A percentile compares a stretch with the other conserved stretches of the same genome.
Conservation (phyloP, 2,888 invertebrate species). For the Stegophylla sp. region DNA sequence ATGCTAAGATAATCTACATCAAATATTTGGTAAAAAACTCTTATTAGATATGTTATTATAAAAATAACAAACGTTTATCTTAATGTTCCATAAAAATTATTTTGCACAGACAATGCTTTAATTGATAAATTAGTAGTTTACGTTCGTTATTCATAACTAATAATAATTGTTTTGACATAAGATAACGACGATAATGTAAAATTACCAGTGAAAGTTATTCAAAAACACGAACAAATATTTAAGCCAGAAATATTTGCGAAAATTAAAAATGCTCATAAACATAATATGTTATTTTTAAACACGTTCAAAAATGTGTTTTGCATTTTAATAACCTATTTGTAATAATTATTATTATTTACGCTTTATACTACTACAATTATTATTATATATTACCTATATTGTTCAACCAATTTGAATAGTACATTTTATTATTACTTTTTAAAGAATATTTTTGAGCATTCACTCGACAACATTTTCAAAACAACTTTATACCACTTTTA, state of each 20-base stretch:
- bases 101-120: background rate
- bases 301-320: background rate
- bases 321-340: background rate
- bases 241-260: conserved; percentile 2
- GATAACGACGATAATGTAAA: background rate
- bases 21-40: no score
- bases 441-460: no score
- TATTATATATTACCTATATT: background rate
- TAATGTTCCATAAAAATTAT: background rate
- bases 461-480: no score
- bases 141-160: background rate
- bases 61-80: no score
- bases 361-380: background rate
- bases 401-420: no score
- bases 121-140: background rate
- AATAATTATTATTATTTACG: background rate
- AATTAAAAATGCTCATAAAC: conserved; percentile 20
- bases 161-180: background rate
- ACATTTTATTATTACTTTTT: no score
- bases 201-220: conserved; percentile 21
- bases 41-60: no score
- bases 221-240: conserved; percentile 21
- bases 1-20: no score
- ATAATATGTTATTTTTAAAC: background rate
- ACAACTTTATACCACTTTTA: no score